phyloP scores from a whole-genome alignment of 2,113 vertebrate genomes.

The Isurus oxyrinchus region DNA sequence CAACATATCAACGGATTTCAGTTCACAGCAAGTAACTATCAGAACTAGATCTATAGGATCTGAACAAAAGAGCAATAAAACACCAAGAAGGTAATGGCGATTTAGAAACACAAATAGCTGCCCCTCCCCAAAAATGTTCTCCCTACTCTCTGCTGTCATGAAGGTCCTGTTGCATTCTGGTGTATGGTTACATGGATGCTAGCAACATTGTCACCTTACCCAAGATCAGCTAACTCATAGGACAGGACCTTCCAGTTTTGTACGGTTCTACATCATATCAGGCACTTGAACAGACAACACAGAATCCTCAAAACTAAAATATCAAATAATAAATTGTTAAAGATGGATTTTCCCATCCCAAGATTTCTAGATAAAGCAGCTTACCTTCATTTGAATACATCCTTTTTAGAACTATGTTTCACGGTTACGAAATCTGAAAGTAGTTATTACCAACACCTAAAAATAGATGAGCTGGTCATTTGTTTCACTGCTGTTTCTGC shows the following conservation, averaged over 20 bases:
- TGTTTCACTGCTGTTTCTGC: not conserved
- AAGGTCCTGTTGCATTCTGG: not conserved
- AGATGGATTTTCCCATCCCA: not conserved
- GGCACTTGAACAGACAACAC: not conserved
- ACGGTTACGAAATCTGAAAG: not conserved
- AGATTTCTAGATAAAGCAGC: not conserved
- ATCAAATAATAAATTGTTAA: not conserved
- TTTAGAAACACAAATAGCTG: not conserved
- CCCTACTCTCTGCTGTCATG: not conserved
- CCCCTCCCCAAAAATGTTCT: not conserved
- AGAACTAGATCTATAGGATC: not conserved
- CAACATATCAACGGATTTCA: not conserved
- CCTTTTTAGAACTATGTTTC: not conserved
- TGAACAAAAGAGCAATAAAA: not conserved
- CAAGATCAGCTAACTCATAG: not conserved
- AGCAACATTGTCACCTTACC: not conserved
- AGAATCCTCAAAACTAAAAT: not conserved
- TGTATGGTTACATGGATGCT: not conserved
- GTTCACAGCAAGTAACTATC: not conserved
- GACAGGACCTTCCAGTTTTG: not conserved
- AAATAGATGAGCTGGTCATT: not conserved
- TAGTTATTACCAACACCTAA: not conserved
- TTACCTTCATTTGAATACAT: not conserved
- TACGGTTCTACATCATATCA: not conserved
- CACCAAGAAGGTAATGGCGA: not conserved